Base-by-base conservation (phyloP, 1,140 invertebrate genomes). In the Aphelinus certus region DNA sequence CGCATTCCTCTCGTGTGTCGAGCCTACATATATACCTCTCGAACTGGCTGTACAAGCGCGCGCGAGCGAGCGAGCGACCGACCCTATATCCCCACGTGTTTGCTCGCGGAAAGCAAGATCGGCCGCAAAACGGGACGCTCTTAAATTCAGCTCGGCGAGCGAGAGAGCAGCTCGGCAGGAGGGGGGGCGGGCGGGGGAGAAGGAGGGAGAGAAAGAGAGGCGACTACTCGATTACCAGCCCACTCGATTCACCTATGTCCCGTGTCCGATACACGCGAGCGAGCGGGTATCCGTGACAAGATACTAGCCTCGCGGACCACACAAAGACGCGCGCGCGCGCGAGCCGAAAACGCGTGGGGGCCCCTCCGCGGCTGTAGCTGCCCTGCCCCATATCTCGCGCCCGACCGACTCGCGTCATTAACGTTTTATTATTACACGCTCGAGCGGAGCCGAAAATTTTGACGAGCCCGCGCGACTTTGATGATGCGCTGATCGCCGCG, bases 381-480 rank as follows among this genome's bases (percentile, higher is more conserved):
- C 68, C 65, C 70, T 57, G 58, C 68, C 58, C 67, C 78, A 26
- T 26, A 26, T 26, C 26, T 26, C 26, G 26, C 26, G 26, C 26
- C 26, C 26, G 26, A 26, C 26, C 26, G 26, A 62, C 74, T 68
- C 58, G 76, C 77, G 76, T 81, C 79, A 79, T 80, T 81, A 79
- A 75, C 76, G 79, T 82, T 80, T 81, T 80, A 81, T 83, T 81
- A 78, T 76, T 79, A 79, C 81, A 56, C 79, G 79, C 69, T 78
- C 69, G 78, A 81, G 77, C 76, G 80, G 79, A 9, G 42, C 78
- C 77, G 77, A 79, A 80, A 79, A 79, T 78, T 81, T 81, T 81
- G 78, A 80, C 77, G 72, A 78, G 76, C 80, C 10, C 69, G 57
- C 48, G 48, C 7, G 49, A 61, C 45, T 62, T 62, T 60, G 55